Evolutionary conservation across 92 coral and sea anemone species (phyloP).

Genomic region (Heteractis magnifica): DNA sequence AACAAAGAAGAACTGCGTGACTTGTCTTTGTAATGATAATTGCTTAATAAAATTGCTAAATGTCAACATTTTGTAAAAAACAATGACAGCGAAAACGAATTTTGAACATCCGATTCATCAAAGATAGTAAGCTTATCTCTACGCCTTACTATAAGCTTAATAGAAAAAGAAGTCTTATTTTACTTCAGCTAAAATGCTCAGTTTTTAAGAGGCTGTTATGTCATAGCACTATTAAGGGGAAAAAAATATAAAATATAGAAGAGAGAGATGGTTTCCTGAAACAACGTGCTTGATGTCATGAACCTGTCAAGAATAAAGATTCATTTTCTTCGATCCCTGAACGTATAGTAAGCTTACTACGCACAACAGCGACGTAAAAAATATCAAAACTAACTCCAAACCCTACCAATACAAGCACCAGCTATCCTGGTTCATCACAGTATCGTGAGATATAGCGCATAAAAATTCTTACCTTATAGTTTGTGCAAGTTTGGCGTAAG

Average conservation of each 20-base stretch:
- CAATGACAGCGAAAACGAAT: conserved; percentile 7
- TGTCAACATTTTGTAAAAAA: not conserved
- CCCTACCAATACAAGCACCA: not conserved
- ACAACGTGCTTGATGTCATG: not conserved
- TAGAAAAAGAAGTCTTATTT: not conserved
- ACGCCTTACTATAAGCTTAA: not conserved
- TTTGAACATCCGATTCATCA: not conserved
- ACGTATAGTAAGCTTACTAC: too few relatives aligned
- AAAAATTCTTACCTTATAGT: conserved; percentile 36
- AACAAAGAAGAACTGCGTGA: not conserved
- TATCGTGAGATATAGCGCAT: not conserved
- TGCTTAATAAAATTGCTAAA: not conserved
- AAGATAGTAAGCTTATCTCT: not conserved
- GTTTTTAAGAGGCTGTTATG: not conserved
- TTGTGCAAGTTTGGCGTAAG: conserved; percentile 45
- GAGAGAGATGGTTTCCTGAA: not conserved
- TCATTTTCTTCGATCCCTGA: too few relatives aligned
- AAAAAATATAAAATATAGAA: not conserved
- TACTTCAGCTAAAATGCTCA: not conserved
- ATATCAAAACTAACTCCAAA: not conserved
- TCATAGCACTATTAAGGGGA: not conserved
- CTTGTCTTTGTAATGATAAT: not conserved
- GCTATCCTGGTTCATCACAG: not conserved
- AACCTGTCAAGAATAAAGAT: not conserved
- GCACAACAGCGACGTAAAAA: not conserved